Conservation (phyloP, 2,797 vertebrate genomes). For the Sebastes cheni region DNA sequence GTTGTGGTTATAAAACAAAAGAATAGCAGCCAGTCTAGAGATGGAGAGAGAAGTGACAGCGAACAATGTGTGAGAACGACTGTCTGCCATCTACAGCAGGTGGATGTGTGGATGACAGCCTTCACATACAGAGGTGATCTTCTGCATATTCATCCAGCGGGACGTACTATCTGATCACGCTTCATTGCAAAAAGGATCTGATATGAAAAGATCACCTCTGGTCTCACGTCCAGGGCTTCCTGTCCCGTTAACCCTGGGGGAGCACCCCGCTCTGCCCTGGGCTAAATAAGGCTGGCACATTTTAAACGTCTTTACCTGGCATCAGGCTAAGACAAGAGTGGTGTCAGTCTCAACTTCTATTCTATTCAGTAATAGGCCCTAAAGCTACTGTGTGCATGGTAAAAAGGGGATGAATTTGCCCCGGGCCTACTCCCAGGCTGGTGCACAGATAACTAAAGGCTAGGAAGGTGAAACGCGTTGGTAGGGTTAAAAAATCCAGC, state of each 20-base stretch:
- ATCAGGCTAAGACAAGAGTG: not conserved
- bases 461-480: not conserved
- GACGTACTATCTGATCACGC: not conserved
- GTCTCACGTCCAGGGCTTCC: not conserved
- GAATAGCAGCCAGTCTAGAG: not conserved
- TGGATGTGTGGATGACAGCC: not conserved
- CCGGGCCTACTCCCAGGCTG: not conserved
- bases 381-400: slow-evolving; percentile 1
- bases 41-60: not conserved
- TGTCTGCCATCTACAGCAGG: not conserved
- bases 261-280: not conserved
- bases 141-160: not conserved
- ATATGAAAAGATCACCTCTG: not conserved
- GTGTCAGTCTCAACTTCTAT: not conserved
- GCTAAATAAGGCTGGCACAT: slow-evolving; percentile 13
- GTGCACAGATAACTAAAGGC: slow-evolving; percentile 10
- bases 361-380: slow-evolving; percentile 13
- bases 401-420: slow-evolving; percentile 5
- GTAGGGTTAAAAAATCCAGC: not conserved
- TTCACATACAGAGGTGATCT: not conserved
- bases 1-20: not conserved
- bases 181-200: not conserved
- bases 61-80: not conserved
- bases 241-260: slow-evolving; percentile 3
- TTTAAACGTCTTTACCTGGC: slow-evolving; percentile 1